phyloP scores from a whole-genome alignment of 2,113 vertebrate genomes.

The Pelmatolapia mariae region DNA sequence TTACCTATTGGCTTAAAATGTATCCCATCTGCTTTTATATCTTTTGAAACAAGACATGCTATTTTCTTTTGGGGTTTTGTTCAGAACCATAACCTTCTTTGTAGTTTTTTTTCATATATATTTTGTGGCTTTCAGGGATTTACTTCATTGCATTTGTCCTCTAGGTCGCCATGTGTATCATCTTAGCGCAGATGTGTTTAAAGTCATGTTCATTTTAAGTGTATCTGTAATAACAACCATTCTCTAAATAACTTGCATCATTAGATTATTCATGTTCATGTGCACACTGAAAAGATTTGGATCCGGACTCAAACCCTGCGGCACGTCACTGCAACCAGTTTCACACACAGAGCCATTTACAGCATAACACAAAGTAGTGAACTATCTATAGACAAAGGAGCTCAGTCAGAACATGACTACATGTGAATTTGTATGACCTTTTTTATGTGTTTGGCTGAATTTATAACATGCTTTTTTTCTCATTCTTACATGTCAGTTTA shows the following conservation, averaged over 20 bases:
- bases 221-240: background rate
- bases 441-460: background rate
- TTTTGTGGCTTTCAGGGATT: background rate
- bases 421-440: background rate
- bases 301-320: background rate
- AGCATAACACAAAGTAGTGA: background rate
- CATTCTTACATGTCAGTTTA: background rate
- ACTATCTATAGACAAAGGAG: background rate
- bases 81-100: background rate
- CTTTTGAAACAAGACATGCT: background rate
- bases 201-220: background rate
- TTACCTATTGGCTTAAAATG: background rate
- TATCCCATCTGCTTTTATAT: background rate
- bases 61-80: background rate
- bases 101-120: background rate
- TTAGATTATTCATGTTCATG: background rate
- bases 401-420: background rate
- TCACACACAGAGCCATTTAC: slow-evolving; percentile 8
- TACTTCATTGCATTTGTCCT: background rate
- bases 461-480: background rate
- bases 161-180: background rate
- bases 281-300: background rate
- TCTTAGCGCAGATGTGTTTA: background rate
- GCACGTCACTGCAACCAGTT: background rate
- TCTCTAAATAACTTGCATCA: background rate